Evolutionary conservation across 2,113 vertebrate species (phyloP).

Genomic region (Murina feae): DNA sequence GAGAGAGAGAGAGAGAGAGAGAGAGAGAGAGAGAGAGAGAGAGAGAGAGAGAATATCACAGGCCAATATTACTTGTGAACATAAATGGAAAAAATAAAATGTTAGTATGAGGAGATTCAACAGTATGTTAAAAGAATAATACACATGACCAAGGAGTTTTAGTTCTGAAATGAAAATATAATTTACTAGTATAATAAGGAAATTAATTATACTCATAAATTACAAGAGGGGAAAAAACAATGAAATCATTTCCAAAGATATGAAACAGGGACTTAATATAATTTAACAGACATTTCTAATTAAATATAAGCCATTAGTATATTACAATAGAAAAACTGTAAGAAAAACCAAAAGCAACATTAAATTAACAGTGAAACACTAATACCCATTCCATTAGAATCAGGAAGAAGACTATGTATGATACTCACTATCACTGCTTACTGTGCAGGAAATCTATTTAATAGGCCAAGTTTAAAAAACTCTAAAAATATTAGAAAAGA

Average conservation of each 20-base stretch:
- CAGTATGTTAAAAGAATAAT: not conserved
- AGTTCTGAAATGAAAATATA: constrained; percentile 29
- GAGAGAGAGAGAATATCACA: not conserved
- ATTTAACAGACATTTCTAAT: constrained; percentile 26
- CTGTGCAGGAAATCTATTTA: not conserved
- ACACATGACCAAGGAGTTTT: not conserved
- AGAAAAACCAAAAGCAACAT: constrained; percentile 32
- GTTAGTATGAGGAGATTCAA: not conserved
- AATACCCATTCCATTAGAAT: not conserved
- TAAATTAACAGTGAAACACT: constrained; percentile 13
- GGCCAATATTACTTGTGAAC: not conserved
- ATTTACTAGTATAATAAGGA: not conserved
- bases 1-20: not conserved
- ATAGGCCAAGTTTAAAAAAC: not conserved
- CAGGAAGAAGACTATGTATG: not conserved
- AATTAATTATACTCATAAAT: not conserved
- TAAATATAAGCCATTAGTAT: constrained; percentile 35
- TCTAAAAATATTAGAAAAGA: not conserved
- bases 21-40: not conserved
- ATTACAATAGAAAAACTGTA: constrained; percentile 4
- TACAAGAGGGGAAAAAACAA: not conserved
- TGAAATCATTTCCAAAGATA: constrained; percentile 29
- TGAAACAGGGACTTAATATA: not conserved
- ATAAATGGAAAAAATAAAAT: not conserved
- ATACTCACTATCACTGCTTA: not conserved